Percentiles rank a stretch among this genome's conserved stretches.
phyloP scores from a whole-genome alignment of 2,888 invertebrate species.

The Eucriotettix oculatus region DNA sequence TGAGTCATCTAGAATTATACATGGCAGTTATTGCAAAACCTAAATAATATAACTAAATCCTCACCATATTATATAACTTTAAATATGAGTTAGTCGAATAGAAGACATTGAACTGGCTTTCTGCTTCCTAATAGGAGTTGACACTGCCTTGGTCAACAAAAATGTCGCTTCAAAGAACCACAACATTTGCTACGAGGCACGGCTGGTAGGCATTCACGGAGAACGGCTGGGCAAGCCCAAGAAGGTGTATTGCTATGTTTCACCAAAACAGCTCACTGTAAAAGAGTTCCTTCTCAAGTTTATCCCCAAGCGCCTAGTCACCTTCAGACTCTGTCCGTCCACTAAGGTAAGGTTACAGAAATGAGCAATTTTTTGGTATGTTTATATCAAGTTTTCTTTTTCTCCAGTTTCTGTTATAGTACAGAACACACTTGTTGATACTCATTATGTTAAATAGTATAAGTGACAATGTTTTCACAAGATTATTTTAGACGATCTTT shows the following conservation, averaged over 20 bases:
- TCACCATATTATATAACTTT: too few species aligned
- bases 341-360: constrained; percentile 50
- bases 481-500: too few species aligned
- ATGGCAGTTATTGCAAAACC: too few species aligned
- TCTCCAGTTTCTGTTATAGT: too few species aligned
- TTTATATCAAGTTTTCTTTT: neutral
- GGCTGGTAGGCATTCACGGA: constrained; percentile 43
- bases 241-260: constrained; percentile 78
- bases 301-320: constrained; percentile 79
- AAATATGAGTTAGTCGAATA: too few species aligned
- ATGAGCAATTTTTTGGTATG: neutral
- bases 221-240: constrained; percentile 56
- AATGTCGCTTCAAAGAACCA: constrained; percentile 72
- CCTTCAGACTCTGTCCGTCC: constrained; percentile 83
- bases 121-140: constrained; percentile 38
- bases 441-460: too few species aligned
- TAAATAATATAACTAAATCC: too few species aligned
- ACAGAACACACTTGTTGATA: too few species aligned
- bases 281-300: constrained; percentile 88
- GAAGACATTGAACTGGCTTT: neutral
- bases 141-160: constrained; percentile 71
- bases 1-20: too few species aligned
- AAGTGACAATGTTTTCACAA: too few species aligned
- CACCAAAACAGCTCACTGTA: constrained; percentile 79
- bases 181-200: constrained; percentile 75